Evolutionary conservation across 2,797 vertebrate species (phyloP).

Genomic region (Taeniopygia guttata): DNA sequence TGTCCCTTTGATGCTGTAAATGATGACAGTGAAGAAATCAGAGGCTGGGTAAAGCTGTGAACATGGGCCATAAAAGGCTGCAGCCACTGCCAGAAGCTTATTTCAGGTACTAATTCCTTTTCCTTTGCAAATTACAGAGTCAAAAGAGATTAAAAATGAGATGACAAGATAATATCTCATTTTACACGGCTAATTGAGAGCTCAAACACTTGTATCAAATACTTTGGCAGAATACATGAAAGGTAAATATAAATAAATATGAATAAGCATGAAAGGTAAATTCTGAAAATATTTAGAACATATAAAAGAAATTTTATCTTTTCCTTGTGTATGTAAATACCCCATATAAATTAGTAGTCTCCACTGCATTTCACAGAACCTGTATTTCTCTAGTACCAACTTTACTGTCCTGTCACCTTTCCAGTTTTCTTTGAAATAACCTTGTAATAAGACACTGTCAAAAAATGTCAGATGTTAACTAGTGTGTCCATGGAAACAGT

Average conservation of each 20-base stretch:
- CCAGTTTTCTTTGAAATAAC: background rate
- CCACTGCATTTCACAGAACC: background rate
- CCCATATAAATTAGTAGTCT: background rate
- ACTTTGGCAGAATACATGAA: background rate
- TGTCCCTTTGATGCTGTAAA: constrained; percentile 53
- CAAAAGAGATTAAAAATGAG: constrained; percentile 28
- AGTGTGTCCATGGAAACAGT: constrained; percentile 42
- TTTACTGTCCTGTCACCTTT: background rate
- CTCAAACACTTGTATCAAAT: background rate
- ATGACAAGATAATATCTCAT: constrained; percentile 12
- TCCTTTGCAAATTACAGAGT: constrained; percentile 27
- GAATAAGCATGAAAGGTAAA: background rate
- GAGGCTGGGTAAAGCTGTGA: background rate
- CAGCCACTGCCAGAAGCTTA: constrained; percentile 9
- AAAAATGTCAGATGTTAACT: background rate
- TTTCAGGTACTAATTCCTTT: constrained; percentile 21
- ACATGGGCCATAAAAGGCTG: background rate
- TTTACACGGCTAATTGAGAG: constrained; percentile 35
- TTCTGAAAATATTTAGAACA: background rate
- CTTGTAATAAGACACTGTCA: background rate
- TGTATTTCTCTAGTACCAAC: background rate
- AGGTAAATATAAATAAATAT: too few relatives aligned
- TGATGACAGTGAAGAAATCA: constrained; percentile 40
- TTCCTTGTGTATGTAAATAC: background rate
- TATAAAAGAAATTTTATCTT: background rate